Percentiles rank a stretch among this genome's conserved stretches.
Evolutionary conservation across 2,888 invertebrate genomes (phyloP).

Genomic region (Hybos culiciformis): DNA sequence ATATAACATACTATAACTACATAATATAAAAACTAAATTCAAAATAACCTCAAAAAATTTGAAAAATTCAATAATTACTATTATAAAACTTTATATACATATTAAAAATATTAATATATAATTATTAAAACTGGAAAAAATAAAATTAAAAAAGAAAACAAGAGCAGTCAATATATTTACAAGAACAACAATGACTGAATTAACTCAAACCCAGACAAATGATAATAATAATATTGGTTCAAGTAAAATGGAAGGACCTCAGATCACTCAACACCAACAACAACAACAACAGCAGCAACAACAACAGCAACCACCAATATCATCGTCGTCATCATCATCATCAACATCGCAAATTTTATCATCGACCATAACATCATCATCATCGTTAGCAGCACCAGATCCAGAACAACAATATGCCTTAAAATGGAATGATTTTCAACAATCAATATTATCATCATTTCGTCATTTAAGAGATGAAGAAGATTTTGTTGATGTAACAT

Average conservation of each 20-base stretch:
- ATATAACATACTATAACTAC: too few species aligned
- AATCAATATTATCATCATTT: slow-evolving; percentile 80
- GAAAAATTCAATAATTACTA: background rate
- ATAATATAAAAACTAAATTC: background rate
- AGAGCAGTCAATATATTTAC: background rate
- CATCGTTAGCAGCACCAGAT: slow-evolving; percentile 34
- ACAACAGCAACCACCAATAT: slow-evolving; percentile 32
- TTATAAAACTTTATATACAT: background rate
- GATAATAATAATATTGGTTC: slow-evolving; percentile 36
- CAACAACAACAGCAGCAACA: slow-evolving; percentile 36
- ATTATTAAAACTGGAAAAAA: background rate
- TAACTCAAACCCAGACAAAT: slow-evolving; percentile 35
- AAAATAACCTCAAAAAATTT: slow-evolving; percentile 11
- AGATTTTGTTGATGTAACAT: slow-evolving; percentile 85
- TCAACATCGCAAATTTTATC: slow-evolving; percentile 12
- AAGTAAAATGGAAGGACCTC: slow-evolving; percentile 37
- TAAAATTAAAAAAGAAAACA: background rate
- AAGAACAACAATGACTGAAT: slow-evolving; percentile 31
- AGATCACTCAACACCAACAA: slow-evolving; percentile 34
- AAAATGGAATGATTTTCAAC: slow-evolving; percentile 90
- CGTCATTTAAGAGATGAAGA: slow-evolving; percentile 77
- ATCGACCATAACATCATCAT: slow-evolving; percentile 47
- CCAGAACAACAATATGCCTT: slow-evolving; percentile 80
- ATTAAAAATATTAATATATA: background rate
- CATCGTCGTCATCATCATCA: slow-evolving; percentile 33